Conservation (phyloP, 92 coral and sea anemone species). For the Parazoanthus atlanticus region DNA sequence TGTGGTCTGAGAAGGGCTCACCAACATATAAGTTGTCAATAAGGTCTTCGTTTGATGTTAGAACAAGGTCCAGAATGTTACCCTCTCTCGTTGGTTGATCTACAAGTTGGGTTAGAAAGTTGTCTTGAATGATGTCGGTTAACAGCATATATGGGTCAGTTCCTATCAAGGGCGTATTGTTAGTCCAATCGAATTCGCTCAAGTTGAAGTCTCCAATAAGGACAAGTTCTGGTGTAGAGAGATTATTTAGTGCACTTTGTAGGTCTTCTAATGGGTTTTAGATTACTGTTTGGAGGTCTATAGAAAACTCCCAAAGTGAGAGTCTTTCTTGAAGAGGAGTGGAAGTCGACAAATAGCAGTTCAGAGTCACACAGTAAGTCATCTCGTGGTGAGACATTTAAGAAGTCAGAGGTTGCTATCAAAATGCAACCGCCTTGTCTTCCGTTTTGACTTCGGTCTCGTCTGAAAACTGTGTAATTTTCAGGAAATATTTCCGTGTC, state of each 20-base stretch:
- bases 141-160: conserved; percentile 5
- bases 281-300: conserved; percentile 37
- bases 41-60: conserved; percentile 8
- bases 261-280: conserved; percentile 18
- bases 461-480: conserved; percentile 46
- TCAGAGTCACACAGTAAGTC: conserved; percentile 14
- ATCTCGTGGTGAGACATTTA: conserved; percentile 32
- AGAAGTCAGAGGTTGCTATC: conserved; percentile 27
- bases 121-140: conserved; percentile 25
- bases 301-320: conserved; percentile 41
- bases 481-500: conserved; percentile 50
- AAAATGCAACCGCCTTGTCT: conserved; percentile 51
- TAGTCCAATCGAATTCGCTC: conserved; percentile 2
- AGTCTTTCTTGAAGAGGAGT: conserved; percentile 18
- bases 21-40: conserved; percentile 34
- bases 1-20: conserved; percentile 44
- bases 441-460: conserved; percentile 38
- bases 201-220: conserved; percentile 34
- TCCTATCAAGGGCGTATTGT: conserved; percentile 13
- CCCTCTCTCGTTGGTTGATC: conserved; percentile 38
- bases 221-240: conserved; percentile 38
- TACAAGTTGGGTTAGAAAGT: conserved; percentile 10
- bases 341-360: conserved; percentile 33
- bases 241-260: neutral
- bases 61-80: conserved; percentile 48